Base-by-base conservation (phyloP, 2,888 invertebrate genomes). In the Pecten maximus region DNA sequence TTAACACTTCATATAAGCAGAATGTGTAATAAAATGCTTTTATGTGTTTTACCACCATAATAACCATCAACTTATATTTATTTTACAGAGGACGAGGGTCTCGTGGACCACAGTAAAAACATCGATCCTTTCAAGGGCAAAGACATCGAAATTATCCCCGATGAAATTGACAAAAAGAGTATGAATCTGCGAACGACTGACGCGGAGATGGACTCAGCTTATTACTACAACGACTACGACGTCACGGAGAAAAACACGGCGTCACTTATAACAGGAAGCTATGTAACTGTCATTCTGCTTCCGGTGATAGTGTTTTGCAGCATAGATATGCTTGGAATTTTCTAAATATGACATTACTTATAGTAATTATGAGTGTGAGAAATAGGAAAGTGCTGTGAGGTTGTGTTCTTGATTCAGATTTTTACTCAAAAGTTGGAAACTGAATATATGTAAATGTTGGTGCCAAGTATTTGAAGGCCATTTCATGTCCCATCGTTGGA, bases 121-220 rank as follows among this genome's bases (percentile, higher is more conserved):
- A 88, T 90, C 6, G 89, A 91, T 23, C 91, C 91, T 40, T 88
- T 91, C 15, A 60, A 54, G 16, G 89, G 90, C 4, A 91, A 88
- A 44, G 40, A 88, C 23, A 90, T 91, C 19, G 50, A 89, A n/a
- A 40, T 90, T 6, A 35, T 87, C 48, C 39, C 87, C 28, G 74
- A 88, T 54, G 74, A 54, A 19, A 87, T 88, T 16, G 87, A 88
- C 40, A 40, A 40, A 40, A 39, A 88, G 60, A 44, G 86, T 39
- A 12, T 44, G 19, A 60, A 50, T 6, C 48, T 87, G 16, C 23
- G 60, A 40, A 50, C 40, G 39, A 8, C 40, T 19, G 88, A 88
- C 48, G 88, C 60, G 28, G n/a, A 88, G 16, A 90, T 90, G 16
- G 91, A 91, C 10, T 91, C 88, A 40, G 74, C 74, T 74, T 91